These are phyloP conservation scores for Crepidodera aurea DNA, from an alignment of 2,888 invertebrate species.

Conservation along the genomic window DNA sequence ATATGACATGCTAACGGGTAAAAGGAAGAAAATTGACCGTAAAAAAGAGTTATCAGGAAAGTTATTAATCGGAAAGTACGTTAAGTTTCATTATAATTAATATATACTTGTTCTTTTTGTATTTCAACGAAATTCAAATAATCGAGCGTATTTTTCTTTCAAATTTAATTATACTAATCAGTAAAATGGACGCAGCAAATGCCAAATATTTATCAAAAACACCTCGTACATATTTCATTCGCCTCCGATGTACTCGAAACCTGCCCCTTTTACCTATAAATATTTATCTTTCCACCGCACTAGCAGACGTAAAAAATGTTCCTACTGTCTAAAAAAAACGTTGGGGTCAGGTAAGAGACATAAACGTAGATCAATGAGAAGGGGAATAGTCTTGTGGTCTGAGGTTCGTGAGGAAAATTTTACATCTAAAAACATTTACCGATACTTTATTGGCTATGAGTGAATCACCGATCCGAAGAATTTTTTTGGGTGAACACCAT, in stretches of 20 bases:
- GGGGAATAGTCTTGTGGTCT: slow-evolving; percentile 19
- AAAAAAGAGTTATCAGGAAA: too few relatives aligned
- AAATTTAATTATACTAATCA: not conserved
- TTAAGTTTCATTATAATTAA: too few relatives aligned
- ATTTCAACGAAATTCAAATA: too few relatives aligned
- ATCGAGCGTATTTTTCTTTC: too few relatives aligned
- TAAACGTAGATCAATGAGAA: slow-evolving; percentile 24
- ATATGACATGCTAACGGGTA: too few relatives aligned
- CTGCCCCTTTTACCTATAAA: slow-evolving; percentile 44
- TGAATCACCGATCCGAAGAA: slow-evolving; percentile 25
- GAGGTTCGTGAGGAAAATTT: slow-evolving; percentile 29
- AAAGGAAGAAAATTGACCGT: too few relatives aligned
- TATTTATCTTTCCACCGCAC: slow-evolving; percentile 45
- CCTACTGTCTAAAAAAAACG: slow-evolving; percentile 29
- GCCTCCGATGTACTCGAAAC: slow-evolving; percentile 40
- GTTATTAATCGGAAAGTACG: too few relatives aligned
- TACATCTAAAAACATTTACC: slow-evolving; percentile 28
- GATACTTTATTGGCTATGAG: slow-evolving; percentile 23
- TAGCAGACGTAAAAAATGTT: slow-evolving; percentile 38
- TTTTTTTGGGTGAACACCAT: slow-evolving; percentile 7
- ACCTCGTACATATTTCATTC: slow-evolving; percentile 46
- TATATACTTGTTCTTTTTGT: too few relatives aligned
- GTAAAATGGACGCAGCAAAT: not conserved
- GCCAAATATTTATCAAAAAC: slow-evolving; percentile 18
- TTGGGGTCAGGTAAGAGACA: slow-evolving; percentile 31